Evolutionary conservation across 2,113 vertebrate species (phyloP).

Genomic region (Larimichthys polyactis): DNA sequence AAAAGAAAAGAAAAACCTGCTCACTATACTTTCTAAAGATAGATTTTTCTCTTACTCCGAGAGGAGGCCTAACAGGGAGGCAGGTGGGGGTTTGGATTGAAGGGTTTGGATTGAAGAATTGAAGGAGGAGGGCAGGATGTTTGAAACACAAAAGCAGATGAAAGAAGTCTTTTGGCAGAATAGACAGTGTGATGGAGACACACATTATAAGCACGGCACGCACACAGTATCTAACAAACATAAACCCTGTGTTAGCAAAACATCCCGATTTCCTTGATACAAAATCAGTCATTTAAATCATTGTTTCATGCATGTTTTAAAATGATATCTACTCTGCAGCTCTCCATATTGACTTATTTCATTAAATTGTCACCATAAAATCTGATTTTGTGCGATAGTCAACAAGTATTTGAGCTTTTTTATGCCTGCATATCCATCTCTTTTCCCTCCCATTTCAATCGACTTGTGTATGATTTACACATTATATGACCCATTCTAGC

Average conservation of each 20-base stretch:
- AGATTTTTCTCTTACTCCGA: conserved; percentile 60
- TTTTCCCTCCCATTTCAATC: conserved; percentile 58
- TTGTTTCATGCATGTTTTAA: conserved; percentile 35
- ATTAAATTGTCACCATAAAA: conserved; percentile 47
- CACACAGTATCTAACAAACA: conserved; percentile 28
- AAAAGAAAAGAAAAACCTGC: background rate
- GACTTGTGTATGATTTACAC: conserved; percentile 72
- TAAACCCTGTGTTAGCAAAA: conserved; percentile 7
- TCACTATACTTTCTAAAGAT: conserved; percentile 77
- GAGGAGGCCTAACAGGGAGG: conserved; percentile 65
- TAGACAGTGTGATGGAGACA: conserved; percentile 55
- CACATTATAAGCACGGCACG: conserved; percentile 14
- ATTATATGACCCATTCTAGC: conserved; percentile 68
- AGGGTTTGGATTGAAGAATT: conserved; percentile 38
- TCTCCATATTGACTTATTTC: conserved; percentile 36
- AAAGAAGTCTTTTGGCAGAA: conserved; percentile 74
- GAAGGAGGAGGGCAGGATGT: conserved; percentile 73
- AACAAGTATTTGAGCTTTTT: conserved; percentile 64
- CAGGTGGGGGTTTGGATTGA: conserved; percentile 60
- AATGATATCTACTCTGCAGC: conserved; percentile 8
- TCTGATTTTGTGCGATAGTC: conserved; percentile 57
- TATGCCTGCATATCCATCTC: conserved; percentile 62
- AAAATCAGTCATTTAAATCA: conserved; percentile 28
- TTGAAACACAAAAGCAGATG: conserved; percentile 79
- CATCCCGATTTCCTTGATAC: conserved; percentile 14